These are phyloP conservation scores for Pangasius sanitwongsei DNA, from an alignment of 2,797 vertebrate species.

Conservation along the genomic window DNA sequence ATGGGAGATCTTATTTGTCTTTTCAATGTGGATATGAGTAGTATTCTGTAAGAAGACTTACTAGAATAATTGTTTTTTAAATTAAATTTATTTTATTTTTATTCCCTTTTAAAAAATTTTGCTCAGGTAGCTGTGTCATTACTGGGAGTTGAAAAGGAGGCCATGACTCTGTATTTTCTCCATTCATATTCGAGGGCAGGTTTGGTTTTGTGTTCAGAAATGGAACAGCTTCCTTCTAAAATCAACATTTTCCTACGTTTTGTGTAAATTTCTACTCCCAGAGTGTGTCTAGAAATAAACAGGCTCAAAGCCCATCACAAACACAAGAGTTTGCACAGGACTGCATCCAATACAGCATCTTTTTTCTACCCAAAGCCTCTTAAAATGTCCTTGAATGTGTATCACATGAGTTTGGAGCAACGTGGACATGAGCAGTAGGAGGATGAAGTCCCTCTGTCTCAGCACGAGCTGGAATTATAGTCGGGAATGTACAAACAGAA, in stretches of 20 bases:
- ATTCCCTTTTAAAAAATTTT: neutral
- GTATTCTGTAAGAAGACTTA: constrained; percentile 43
- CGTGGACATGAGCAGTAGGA: constrained; percentile 61
- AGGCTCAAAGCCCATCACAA: constrained; percentile 9
- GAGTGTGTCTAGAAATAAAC: constrained; percentile 1
- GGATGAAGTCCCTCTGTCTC: constrained; percentile 45
- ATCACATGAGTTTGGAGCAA: constrained; percentile 61
- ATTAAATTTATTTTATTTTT: neutral
- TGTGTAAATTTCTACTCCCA: neutral
- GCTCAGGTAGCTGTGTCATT: neutral
- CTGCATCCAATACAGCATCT: neutral
- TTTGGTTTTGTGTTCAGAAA: neutral
- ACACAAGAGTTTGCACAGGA: neutral
- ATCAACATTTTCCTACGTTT: neutral
- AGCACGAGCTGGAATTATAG: constrained; percentile 55
- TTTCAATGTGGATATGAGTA: constrained; percentile 46
- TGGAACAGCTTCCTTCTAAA: neutral
- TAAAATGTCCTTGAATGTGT: constrained; percentile 63
- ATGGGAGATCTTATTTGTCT: constrained; percentile 26
- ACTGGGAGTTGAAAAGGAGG: neutral
- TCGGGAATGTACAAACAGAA: constrained; percentile 50
- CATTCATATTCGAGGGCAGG: neutral
- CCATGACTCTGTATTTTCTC: neutral
- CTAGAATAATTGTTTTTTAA: constrained; percentile 18
- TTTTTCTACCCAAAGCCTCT: too few relatives aligned